Evolutionary conservation across 2,888 invertebrate genomes (phyloP).

Genomic region (Synanthedon formicaeformis): DNA sequence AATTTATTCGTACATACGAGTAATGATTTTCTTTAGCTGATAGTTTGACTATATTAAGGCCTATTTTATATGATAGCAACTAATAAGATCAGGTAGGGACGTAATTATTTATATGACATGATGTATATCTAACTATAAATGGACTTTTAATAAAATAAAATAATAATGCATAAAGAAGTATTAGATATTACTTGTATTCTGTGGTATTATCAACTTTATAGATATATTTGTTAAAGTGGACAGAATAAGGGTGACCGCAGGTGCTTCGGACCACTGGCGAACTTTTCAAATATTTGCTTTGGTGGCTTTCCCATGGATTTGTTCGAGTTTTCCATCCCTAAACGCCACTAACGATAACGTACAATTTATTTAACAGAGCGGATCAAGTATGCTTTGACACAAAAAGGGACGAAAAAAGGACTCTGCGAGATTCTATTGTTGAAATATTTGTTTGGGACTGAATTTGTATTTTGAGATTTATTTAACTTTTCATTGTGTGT

Average conservation of each 20-base stretch:
- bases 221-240: constrained; percentile 31
- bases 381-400: constrained; percentile 69
- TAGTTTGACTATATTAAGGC: too few species aligned
- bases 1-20: too few species aligned
- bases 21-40: too few species aligned
- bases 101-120: too few species aligned
- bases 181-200: background rate
- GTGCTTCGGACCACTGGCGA: constrained; percentile 37
- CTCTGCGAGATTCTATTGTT: constrained; percentile 15
- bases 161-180: too few species aligned
- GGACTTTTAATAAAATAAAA: too few species aligned
- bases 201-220: constrained; percentile 21
- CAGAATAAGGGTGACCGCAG: constrained; percentile 56
- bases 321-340: constrained; percentile 33
- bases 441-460: constrained; percentile 37
- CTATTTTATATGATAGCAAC: too few species aligned
- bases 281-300: constrained; percentile 67
- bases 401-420: constrained; percentile 25
- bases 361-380: constrained; percentile 51
- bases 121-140: too few species aligned
- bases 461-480: constrained; percentile 1
- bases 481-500: too few species aligned
- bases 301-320: constrained; percentile 53
- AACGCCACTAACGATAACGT: constrained; percentile 47
- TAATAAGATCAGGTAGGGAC: too few species aligned